A percentile compares a stretch with the other conserved stretches of the same genome.
Conservation (phyloP, 2,113 vertebrate species). For the Hippoglossus stenolepis region DNA sequence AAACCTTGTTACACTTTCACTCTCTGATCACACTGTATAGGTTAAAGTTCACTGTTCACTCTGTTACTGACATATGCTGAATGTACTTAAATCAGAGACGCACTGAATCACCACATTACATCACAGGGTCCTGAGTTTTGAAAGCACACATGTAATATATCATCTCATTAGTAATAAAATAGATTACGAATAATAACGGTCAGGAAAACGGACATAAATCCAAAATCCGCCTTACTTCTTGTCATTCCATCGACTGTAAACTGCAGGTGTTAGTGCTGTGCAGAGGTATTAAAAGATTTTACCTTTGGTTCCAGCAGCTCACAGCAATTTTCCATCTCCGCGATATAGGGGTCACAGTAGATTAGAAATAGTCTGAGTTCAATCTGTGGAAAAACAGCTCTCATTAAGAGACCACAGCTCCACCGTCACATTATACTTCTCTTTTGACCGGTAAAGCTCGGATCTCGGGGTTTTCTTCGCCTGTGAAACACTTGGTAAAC, state of each 20-base stretch:
- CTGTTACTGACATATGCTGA: background rate
- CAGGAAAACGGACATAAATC: background rate
- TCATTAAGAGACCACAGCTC: conserved; percentile 13
- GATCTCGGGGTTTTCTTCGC: background rate
- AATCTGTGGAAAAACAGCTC: conserved; percentile 82
- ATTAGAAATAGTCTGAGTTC: conserved; percentile 90
- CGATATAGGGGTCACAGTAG: conserved; percentile 90
- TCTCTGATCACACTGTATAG: background rate
- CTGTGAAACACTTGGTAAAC: background rate
- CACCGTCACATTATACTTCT: conserved; percentile 1
- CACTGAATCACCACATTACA: background rate
- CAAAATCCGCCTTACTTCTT: background rate
- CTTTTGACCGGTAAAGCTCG: conserved; percentile 18
- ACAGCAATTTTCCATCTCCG: conserved; percentile 89
- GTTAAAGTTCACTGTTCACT: background rate
- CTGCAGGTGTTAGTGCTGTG: background rate
- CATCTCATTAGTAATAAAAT: background rate
- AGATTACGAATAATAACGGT: background rate
- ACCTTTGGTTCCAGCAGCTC: conserved; percentile 87
- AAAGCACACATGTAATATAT: background rate
- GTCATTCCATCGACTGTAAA: background rate
- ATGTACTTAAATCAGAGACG: background rate
- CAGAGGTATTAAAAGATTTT: conserved; percentile 53
- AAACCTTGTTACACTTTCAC: conserved; percentile 4
- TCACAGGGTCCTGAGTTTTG: background rate